Conservation (phyloP, 1,140 invertebrate genomes). For the Phortica variegata region DNA sequence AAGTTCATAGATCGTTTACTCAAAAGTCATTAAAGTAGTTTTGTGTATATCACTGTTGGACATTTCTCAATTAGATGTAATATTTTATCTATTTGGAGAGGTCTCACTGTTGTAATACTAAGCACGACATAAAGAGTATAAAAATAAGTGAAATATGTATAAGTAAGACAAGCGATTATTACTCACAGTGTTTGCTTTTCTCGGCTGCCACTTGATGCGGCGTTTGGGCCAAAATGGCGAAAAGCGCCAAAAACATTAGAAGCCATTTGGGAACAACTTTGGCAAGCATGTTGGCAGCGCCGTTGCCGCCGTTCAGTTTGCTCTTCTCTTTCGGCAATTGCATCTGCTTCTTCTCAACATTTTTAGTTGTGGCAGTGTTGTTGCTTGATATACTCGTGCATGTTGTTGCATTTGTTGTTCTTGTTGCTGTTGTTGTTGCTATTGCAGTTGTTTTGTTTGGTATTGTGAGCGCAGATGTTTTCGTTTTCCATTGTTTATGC, state of each 20-base stretch:
- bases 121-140: no score
- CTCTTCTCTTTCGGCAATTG: conserved; percentile 1
- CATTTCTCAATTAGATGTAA: no score
- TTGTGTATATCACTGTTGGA: no score
- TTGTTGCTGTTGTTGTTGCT: conserved; percentile 14
- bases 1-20: no score
- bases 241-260: conserved; percentile 45
- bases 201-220: conserved; percentile 50
- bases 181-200: conserved; percentile 56
- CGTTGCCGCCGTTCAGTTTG: background rate
- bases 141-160: no score
- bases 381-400: background rate
- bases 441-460: conserved; percentile 1
- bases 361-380: no score
- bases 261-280: conserved; percentile 44
- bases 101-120: no score
- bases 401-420: background rate
- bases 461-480: background rate
- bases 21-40: no score
- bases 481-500: no score
- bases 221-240: conserved; percentile 39
- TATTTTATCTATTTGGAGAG: no score
- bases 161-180: conserved; percentile 11
- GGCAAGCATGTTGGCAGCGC: conserved; percentile 12
- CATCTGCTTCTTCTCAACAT: conserved; percentile 8